These are phyloP conservation scores for Momotus momota DNA, from an alignment of 2,797 vertebrate genomes.

Conservation along the genomic window DNA sequence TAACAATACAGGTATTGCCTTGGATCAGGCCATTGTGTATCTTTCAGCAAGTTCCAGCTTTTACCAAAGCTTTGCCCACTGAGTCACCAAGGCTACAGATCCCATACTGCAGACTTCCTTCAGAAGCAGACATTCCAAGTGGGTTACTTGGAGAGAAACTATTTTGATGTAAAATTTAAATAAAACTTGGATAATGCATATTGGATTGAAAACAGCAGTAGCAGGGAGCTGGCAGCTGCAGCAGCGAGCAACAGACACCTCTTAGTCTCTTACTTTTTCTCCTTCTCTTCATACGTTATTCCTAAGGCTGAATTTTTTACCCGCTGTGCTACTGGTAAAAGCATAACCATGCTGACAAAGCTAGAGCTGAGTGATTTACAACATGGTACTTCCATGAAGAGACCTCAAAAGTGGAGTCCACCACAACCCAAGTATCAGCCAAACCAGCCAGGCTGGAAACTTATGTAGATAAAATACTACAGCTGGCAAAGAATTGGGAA, in stretches of 20 bases:
- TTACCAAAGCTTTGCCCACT: not conserved
- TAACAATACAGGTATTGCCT: not conserved
- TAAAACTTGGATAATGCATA: not conserved
- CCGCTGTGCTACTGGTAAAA: not conserved
- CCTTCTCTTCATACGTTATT: no score
- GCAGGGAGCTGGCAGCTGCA: not conserved
- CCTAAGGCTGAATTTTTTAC: not conserved
- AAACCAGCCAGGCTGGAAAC: not conserved
- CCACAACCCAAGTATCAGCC: not conserved
- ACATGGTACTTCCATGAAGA: not conserved
- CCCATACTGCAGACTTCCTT: not conserved
- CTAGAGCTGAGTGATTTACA: not conserved
- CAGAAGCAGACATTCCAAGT: not conserved
- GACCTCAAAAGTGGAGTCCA: slow-evolving; percentile 1
- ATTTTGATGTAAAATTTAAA: slow-evolving; percentile 1
- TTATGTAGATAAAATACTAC: not conserved
- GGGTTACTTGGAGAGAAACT: not conserved
- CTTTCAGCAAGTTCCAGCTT: not conserved
- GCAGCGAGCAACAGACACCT: not conserved
- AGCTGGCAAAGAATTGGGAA: not conserved
- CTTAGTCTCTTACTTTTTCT: not conserved
- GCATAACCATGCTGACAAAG: not conserved
- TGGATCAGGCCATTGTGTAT: not conserved
- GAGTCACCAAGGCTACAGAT: not conserved
- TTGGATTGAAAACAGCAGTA: not conserved